Conservation (phyloP, 2,113 vertebrate species). For the Nycticorax nycticorax region DNA sequence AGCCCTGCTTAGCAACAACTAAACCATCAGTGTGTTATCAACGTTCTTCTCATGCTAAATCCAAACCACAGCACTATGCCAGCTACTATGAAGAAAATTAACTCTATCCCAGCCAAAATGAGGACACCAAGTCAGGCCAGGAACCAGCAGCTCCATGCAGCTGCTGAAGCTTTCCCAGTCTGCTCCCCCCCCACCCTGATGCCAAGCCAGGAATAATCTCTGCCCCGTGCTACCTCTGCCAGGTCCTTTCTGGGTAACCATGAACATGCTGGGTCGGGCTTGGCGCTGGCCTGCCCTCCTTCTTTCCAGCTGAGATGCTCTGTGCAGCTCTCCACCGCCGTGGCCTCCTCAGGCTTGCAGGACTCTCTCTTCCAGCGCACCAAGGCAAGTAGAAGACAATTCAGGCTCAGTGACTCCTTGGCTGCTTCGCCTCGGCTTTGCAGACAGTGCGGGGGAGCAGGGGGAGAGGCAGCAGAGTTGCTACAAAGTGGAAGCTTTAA, state of each 20-base stretch:
- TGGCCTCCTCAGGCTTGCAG: neutral
- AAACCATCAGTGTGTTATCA: no score
- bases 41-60: no score
- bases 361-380: neutral
- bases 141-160: rapidly evolving
- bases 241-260: neutral
- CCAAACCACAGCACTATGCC: no score
- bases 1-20: no score
- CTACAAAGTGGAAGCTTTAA: neutral
- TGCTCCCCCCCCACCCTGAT: neutral
- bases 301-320: neutral
- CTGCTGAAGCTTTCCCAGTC: rapidly evolving
- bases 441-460: neutral
- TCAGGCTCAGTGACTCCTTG: neutral
- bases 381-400: neutral
- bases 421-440: neutral
- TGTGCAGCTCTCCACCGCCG: neutral
- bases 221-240: neutral
- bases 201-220: neutral
- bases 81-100: no score
- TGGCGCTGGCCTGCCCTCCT: rapidly evolving
- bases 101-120: no score
- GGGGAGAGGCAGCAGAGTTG: neutral
- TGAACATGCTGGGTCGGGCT: neutral
- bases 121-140: no score